Evolutionary conservation across 2,113 vertebrate species (phyloP), one percentile per base, ranked within the genome.

Genomic region (Hippoglossus stenolepis): DNA sequence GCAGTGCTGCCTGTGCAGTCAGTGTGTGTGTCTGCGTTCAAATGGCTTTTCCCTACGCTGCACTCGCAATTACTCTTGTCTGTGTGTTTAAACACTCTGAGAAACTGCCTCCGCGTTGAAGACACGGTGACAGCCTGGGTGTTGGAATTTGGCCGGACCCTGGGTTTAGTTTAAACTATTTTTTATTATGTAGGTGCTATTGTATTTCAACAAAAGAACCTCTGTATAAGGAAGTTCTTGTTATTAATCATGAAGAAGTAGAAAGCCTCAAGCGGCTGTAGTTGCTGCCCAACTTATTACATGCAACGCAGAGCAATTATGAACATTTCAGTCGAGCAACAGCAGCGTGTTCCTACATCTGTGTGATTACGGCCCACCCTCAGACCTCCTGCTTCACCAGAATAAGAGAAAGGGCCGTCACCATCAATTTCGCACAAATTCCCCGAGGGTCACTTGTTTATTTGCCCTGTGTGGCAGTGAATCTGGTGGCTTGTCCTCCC

Each of bases 11-110:
- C 84, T 68, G 80, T 84, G 87, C 90, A 67, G 67, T 73, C 77
- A 2, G 40, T 43, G 59, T 79, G 74, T 85, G 81, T 73, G 75
- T 73, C 73, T 86, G 73, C 3, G 38, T 72, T 89, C 75, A 85
- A 80, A 89, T 82, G 73, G 56, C 84, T 91, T 88, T 83, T 85
- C 80, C 77, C 79, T 57, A 60, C 68, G 21, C 83, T 86, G 86
- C 87, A 70, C 83, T 85, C 82, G 85, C 85, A 76, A 81, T 90
- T 89, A 89, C 83, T 86, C 80, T 73, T 75, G 81, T 87, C 77
- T 57, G 72, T 80, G 65, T 85, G 74, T 90, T 88, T 86, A 83
- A 87, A 87, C 60, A 45, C 83, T 83, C 56, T 68, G 18, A 85
- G 78, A 85, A 83, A 88, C 70, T 75, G 82, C 67, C 56, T 78